Conservation (phyloP, 2,113 vertebrate genomes). For the Bos indicus region DNA sequence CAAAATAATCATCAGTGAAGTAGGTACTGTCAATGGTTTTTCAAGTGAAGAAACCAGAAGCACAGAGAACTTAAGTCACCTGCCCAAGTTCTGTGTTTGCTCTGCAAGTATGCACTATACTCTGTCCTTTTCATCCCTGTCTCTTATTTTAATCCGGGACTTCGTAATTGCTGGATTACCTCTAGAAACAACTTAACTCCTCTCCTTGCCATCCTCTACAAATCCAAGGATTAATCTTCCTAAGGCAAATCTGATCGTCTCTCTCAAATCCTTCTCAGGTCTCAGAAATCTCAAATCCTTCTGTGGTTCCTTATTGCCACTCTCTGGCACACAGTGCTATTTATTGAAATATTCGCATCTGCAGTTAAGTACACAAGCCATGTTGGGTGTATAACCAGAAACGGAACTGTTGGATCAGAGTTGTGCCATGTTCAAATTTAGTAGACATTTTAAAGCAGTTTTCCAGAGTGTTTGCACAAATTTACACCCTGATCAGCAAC, state of each 20-base stretch:
- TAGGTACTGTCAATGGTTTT: not conserved
- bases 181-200: not conserved
- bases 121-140: not conserved
- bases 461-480: not conserved
- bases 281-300: slow-evolving; percentile 12
- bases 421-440: not conserved
- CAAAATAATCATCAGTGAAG: not conserved
- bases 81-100: not conserved
- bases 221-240: slow-evolving; percentile 36
- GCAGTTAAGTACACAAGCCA: not conserved
- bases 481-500: not conserved
- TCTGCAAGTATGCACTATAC: not conserved
- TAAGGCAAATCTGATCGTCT: slow-evolving; percentile 32
- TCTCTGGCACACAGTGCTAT: not conserved
- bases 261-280: not conserved
- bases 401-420: not conserved
- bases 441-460: not conserved
- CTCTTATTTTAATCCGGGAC: not conserved
- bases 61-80: not conserved
- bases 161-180: not conserved
- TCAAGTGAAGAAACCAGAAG: not conserved
- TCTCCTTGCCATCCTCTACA: not conserved
- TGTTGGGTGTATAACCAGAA: not conserved
- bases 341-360: not conserved
- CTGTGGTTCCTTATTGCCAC: not conserved